Conservation (phyloP, 2,797 vertebrate genomes). For the Myotis planiceps region DNA sequence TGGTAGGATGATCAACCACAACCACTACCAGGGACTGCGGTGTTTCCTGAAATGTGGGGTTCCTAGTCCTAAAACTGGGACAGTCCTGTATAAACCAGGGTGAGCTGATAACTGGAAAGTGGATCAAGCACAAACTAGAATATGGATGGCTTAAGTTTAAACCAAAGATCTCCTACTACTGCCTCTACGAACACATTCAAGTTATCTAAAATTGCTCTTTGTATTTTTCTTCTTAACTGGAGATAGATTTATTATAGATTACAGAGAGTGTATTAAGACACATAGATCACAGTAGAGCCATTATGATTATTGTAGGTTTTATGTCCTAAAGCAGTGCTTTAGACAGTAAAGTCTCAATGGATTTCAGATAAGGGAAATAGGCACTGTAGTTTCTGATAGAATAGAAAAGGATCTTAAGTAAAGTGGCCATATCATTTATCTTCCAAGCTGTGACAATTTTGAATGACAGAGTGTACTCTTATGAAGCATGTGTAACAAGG, state of each 20-base stretch:
- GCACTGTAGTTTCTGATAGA: not conserved
- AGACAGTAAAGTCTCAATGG: not conserved
- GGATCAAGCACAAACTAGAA: not conserved
- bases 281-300: too few species aligned
- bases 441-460: not conserved
- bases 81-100: not conserved
- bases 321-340: not conserved
- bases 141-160: not conserved
- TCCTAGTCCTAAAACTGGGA: not conserved
- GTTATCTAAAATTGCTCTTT: not conserved
- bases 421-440: not conserved
- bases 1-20: not conserved
- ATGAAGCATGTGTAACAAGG: not conserved
- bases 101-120: not conserved
- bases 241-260: not conserved
- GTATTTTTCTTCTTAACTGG: not conserved
- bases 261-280: not conserved
- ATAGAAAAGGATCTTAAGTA: not conserved
- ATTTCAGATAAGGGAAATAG: not conserved
- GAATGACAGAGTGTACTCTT: not conserved
- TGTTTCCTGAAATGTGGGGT: not conserved
- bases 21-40: not conserved
- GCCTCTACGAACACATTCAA: not conserved
- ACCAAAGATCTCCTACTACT: not conserved
- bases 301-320: not conserved